Evolutionary conservation across 2,888 invertebrate genomes (phyloP).

Genomic region (Caenorhabditis afra): DNA sequence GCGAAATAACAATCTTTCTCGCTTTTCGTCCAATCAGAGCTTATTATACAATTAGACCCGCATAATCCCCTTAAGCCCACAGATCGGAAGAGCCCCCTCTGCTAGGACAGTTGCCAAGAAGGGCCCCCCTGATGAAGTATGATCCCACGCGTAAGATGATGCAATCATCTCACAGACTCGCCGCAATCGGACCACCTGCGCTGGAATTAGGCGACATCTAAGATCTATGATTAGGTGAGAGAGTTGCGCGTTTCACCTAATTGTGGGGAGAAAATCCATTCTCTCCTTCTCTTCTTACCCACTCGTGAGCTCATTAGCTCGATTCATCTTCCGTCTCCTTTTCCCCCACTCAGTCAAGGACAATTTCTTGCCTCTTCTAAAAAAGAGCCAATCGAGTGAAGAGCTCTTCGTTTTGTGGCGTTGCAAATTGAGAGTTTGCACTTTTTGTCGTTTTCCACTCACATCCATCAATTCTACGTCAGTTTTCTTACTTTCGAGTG

Average conservation of each 20-base stretch:
- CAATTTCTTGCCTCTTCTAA: no score
- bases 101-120: conserved; percentile 9
- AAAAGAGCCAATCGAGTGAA: no score
- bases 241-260: conserved; percentile 6
- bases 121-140: conserved; percentile 1
- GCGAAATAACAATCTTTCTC: no score
- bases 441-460: not conserved
- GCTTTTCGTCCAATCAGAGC: no score
- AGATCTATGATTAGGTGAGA: conserved; percentile 40
- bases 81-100: no score
- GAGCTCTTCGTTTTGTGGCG: no score
- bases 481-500: conserved; percentile 1
- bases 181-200: conserved; percentile 34
- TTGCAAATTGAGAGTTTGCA: not conserved
- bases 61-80: conserved; percentile 6
- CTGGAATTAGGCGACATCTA: conserved; percentile 28
- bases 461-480: conserved; percentile 27
- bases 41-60: conserved; percentile 17
- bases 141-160: conserved; percentile 39
- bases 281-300: not conserved
- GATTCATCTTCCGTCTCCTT: no score
- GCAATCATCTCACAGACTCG: conserved; percentile 18
- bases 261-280: no score
- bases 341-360: no score
- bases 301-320: not conserved